Evolutionary conservation across 2,113 vertebrate genomes (phyloP).

Genomic region (Etia nguti): DNA sequence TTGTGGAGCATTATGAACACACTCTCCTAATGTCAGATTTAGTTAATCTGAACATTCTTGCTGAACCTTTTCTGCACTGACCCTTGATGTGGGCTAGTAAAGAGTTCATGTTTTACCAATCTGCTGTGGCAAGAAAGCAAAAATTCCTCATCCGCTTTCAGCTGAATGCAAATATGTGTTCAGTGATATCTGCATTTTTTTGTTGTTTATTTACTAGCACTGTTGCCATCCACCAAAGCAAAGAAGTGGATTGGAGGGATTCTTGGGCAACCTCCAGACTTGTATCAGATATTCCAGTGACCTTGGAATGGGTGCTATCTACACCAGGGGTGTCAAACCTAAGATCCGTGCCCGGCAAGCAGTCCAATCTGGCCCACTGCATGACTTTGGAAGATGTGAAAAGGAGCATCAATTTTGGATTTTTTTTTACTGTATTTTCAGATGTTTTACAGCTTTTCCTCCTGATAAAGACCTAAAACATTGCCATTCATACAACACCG

Average conservation of each 20-base stretch:
- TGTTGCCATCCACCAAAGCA: neutral
- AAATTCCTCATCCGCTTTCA: neutral
- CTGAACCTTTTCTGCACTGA: neutral
- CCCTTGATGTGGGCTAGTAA: neutral
- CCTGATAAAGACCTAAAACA: neutral
- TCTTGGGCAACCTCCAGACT: neutral
- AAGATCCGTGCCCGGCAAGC: neutral
- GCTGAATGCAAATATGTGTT: neutral
- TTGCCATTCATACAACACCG: neutral
- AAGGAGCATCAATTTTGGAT: neutral
- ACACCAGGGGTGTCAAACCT: neutral
- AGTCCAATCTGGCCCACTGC: neutral
- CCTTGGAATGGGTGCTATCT: neutral
- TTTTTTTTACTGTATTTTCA: neutral
- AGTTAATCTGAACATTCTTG: neutral
- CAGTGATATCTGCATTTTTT: neutral
- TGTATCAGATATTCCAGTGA: neutral
- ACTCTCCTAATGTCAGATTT: neutral
- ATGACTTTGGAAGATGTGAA: neutral
- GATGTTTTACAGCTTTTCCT: neutral
- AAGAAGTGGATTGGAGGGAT: neutral
- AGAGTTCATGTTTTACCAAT: neutral
- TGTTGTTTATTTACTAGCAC: neutral
- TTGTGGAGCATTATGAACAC: neutral
- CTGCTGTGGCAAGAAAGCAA: neutral